Percentiles rank a stretch among this genome's conserved stretches.
phyloP scores from a whole-genome alignment of 53 echinoderm and acorn worm genomes.

The Hippasteria phrygiana region DNA sequence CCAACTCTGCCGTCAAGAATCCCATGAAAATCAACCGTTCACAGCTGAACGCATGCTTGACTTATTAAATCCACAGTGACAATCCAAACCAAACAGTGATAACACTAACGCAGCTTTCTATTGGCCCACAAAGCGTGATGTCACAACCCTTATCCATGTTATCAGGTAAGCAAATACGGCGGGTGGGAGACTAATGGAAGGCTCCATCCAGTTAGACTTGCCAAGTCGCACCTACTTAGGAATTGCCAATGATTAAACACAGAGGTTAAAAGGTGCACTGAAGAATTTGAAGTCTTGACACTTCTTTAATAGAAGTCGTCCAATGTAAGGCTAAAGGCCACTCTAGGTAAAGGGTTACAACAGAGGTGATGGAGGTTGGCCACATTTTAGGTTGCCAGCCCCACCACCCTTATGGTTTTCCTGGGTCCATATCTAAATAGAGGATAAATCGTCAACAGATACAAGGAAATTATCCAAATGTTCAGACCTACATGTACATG shows the following conservation, averaged over 20 bases:
- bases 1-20: neutral
- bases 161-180: conserved; percentile 33
- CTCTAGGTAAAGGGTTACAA: too few relatives aligned
- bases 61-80: conserved; percentile 32
- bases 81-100: conserved; percentile 34
- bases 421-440: too few relatives aligned
- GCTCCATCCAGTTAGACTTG: conserved; percentile 12
- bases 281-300: neutral
- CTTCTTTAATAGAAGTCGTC: neutral
- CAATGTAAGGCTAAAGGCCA: too few relatives aligned
- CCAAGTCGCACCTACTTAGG: neutral
- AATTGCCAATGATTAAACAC: neutral
- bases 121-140: conserved; percentile 18
- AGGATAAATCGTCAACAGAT: too few relatives aligned
- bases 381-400: too few relatives aligned
- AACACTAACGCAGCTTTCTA: conserved; percentile 35
- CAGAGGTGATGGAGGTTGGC: too few relatives aligned
- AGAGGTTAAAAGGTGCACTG: neutral
- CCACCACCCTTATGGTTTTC: too few relatives aligned
- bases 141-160: neutral
- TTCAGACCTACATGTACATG: too few relatives aligned
- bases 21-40: conserved; percentile 10
- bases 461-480: too few relatives aligned
- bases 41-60: conserved; percentile 7
- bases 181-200: neutral